phyloP scores from a whole-genome alignment of 2,113 vertebrate genomes.

The Psilopsiagon aurifrons region DNA sequence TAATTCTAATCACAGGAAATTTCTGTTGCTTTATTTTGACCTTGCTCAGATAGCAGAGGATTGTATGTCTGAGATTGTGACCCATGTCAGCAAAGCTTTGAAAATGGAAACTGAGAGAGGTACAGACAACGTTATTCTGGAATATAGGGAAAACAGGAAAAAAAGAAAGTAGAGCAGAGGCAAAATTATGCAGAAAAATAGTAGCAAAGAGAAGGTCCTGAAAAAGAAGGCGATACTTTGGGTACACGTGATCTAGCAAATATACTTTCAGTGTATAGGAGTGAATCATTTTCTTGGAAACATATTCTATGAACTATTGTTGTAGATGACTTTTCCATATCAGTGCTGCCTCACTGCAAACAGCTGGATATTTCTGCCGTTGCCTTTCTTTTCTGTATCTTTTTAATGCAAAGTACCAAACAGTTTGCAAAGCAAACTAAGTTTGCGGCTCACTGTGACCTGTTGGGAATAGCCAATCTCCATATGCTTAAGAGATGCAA shows the following conservation, averaged over 20 bases:
- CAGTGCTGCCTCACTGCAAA: neutral
- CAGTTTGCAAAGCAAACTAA: neutral
- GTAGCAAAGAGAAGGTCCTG: neutral
- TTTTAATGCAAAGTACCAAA: neutral
- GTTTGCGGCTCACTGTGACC: neutral
- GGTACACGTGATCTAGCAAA: neutral
- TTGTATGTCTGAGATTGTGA: neutral
- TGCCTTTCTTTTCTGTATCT: neutral
- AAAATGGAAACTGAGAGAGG: neutral
- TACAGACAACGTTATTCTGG: neutral
- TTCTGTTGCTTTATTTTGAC: constrained; percentile 45
- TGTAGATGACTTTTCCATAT: neutral
- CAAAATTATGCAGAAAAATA: neutral
- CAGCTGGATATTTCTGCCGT: neutral
- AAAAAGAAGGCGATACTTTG: neutral
- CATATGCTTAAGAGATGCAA: rapidly evolving
- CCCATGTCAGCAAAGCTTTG: neutral
- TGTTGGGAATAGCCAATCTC: neutral
- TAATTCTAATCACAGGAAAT: constrained; percentile 35
- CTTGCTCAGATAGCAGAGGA: neutral
- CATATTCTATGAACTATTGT: rapidly evolving
- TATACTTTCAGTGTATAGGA: neutral
- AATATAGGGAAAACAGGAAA: neutral
- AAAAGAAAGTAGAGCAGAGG: neutral
- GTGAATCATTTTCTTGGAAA: neutral